A percentile compares a stretch with the other conserved stretches of the same genome.
Evolutionary conservation across 2,888 invertebrate genomes (phyloP).

Genomic region (Noctua comes): DNA sequence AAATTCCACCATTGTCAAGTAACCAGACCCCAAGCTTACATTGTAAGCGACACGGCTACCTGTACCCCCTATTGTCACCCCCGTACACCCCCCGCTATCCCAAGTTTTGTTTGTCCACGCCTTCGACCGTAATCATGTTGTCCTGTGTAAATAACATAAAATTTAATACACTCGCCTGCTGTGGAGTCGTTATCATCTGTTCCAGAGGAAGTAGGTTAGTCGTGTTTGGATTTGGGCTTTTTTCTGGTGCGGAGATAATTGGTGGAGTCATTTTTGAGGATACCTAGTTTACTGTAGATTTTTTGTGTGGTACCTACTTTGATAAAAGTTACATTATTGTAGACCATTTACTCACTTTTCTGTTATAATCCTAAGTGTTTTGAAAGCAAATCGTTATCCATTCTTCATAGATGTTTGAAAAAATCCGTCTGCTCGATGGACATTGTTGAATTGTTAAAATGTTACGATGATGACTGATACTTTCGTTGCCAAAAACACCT

Average conservation of each 20-base stretch:
- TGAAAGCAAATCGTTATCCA: neutral
- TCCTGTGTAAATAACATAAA: constrained; percentile 74
- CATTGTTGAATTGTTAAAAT: neutral
- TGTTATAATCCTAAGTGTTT: neutral
- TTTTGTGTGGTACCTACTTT: neutral
- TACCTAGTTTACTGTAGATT: neutral
- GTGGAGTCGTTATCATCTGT: constrained; percentile 50
- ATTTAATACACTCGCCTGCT: constrained; percentile 65
- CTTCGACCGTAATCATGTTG: constrained; percentile 55
- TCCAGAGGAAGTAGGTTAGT: constrained; percentile 47
- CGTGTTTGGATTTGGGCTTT: constrained; percentile 43
- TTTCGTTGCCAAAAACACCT: neutral
- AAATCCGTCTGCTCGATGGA: neutral
- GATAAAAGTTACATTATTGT: neutral
- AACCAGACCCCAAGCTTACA: constrained; percentile 53
- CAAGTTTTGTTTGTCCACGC: constrained; percentile 62
- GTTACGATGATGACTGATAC: neutral
- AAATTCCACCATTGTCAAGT: constrained; percentile 50
- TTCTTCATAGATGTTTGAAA: neutral
- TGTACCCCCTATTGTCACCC: constrained; percentile 43
- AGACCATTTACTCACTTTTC: neutral
- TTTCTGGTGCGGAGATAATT: constrained; percentile 27
- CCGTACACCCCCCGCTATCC: constrained; percentile 29
- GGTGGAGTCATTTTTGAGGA: constrained; percentile 11
- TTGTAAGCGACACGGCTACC: constrained; percentile 63